Evolutionary conservation across 2,888 invertebrate genomes (phyloP).

Genomic region (Pyrrhia umbra): DNA sequence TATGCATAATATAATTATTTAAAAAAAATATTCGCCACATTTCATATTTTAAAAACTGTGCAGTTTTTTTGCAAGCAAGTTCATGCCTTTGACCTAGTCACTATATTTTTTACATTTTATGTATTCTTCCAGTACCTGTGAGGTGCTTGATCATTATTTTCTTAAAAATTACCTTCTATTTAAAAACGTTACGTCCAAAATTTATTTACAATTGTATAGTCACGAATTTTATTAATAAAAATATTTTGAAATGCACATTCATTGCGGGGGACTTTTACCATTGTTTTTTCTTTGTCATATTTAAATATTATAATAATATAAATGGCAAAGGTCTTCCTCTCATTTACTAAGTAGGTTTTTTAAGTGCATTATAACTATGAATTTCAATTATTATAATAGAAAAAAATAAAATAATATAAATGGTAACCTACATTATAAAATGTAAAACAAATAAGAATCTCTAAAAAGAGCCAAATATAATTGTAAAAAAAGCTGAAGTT

Average conservation of each 20-base stretch:
- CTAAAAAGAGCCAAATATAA: conserved; percentile 53
- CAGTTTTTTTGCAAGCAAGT: conserved; percentile 59
- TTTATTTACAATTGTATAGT: conserved; percentile 69
- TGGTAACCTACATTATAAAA: conserved; percentile 52
- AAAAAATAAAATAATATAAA: conserved; percentile 45
- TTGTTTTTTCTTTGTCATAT: conserved; percentile 54
- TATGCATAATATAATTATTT: background rate
- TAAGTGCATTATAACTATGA: conserved; percentile 59
- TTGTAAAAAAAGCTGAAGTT: conserved; percentile 45
- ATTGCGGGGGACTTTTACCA: conserved; percentile 58
- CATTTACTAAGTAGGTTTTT: conserved; percentile 63
- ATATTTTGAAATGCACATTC: conserved; percentile 61
- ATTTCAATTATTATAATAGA: conserved; percentile 62
- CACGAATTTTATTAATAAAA: conserved; percentile 53
- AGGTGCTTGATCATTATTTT: conserved; percentile 54
- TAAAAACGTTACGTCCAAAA: conserved; percentile 68
- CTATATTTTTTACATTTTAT: conserved; percentile 40
- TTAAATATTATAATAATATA: conserved; percentile 38
- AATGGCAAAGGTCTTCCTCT: conserved; percentile 62
- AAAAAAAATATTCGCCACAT: background rate
- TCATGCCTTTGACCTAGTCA: conserved; percentile 60
- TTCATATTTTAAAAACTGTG: background rate
- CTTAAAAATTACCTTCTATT: conserved; percentile 43
- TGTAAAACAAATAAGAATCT: conserved; percentile 51
- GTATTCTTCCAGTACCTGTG: conserved; percentile 48